Conservation (phyloP, 2,113 vertebrate genomes). For the Pongo pygmaeus region DNA sequence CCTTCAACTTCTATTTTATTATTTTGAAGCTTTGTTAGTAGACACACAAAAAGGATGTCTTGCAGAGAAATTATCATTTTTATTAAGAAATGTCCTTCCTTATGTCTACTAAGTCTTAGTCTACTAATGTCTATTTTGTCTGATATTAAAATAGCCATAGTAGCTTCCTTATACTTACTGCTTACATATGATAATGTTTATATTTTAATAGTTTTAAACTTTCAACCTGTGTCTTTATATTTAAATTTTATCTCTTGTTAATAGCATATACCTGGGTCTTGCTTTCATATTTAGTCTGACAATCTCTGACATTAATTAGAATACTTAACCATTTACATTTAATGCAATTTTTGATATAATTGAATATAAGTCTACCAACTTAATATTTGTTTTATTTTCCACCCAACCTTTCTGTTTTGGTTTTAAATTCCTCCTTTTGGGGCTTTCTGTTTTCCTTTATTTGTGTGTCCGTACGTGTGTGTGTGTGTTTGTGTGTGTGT, state of each 20-base stretch:
- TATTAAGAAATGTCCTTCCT: neutral
- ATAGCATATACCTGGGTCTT: neutral
- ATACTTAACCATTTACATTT: neutral
- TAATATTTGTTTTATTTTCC: neutral
- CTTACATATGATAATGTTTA: neutral
- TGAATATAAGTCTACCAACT: neutral
- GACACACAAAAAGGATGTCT: neutral
- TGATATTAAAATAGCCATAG: neutral
- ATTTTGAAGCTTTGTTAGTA: neutral
- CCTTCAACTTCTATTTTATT: neutral
- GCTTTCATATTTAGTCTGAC: neutral
- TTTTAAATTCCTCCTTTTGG: neutral
- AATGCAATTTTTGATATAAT: neutral
- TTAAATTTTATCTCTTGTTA: neutral
- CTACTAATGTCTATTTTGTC: neutral
- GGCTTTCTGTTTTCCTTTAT: neutral
- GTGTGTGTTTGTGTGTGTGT: no score
- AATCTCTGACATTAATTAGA: neutral
- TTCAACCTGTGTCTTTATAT: neutral
- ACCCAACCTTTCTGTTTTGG: neutral
- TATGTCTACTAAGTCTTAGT: neutral
- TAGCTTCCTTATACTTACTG: neutral
- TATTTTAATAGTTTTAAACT: neutral
- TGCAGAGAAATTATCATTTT: neutral
- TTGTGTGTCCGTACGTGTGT: rapidly evolving